A percentile compares a stretch with the other conserved stretches of the same genome.
phyloP scores from a whole-genome alignment of 2,797 vertebrate genomes.

The Pitangus sulphuratus region DNA sequence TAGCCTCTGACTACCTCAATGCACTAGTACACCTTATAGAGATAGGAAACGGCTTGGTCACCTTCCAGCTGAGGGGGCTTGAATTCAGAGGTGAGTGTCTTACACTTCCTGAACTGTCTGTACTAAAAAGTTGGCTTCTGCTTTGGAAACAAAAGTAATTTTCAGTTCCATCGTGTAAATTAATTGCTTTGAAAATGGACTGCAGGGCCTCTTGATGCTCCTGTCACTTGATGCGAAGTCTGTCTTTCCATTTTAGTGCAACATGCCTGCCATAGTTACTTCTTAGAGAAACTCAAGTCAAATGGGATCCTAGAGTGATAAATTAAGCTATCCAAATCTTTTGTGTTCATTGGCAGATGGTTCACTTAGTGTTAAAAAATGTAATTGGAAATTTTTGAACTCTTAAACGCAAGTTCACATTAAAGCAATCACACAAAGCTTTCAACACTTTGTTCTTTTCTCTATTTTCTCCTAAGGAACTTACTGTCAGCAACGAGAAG shows the following conservation, averaged over 20 bases:
- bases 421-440: background rate
- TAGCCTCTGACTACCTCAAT: constrained; percentile 98
- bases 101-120: background rate
- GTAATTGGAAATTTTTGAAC: background rate
- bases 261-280: background rate
- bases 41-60: constrained; percentile 95
- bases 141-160: background rate
- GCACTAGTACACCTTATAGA: constrained; percentile 96
- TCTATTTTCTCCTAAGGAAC: constrained; percentile 80
- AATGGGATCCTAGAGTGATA: background rate
- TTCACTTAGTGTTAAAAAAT: background rate
- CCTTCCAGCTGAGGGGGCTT: constrained; percentile 96
- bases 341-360: background rate
- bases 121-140: background rate
- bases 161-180: background rate
- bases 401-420: background rate
- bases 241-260: background rate
- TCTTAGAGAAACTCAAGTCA: background rate
- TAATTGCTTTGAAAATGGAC: background rate
- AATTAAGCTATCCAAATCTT: background rate
- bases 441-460: background rate
- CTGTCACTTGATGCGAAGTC: background rate
- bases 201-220: background rate
- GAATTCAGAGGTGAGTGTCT: constrained; percentile 92
- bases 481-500: constrained; percentile 96